Evolutionary conservation across 2,797 vertebrate species (phyloP).

Genomic region (Urosaurus nigricauda): DNA sequence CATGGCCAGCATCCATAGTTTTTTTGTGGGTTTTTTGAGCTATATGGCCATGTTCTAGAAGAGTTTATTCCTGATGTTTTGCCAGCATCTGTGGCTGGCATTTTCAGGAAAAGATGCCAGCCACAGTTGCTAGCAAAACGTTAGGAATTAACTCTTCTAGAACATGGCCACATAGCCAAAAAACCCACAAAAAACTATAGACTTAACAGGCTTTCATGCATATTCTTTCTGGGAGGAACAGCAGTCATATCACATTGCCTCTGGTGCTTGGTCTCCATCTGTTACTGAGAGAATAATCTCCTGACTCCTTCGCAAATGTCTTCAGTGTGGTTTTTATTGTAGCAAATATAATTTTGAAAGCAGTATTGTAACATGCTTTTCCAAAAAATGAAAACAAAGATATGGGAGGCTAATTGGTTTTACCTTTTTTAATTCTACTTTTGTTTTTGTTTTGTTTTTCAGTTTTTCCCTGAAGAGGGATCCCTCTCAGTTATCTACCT

Average conservation of each 20-base stretch:
- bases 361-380: not conserved
- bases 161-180: too few relatives aligned
- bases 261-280: not conserved
- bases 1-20: too few relatives aligned
- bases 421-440: slow-evolving; percentile 19
- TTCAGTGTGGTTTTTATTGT: not conserved
- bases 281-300: not conserved
- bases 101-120: too few relatives aligned
- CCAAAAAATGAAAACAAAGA: not conserved
- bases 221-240: not conserved
- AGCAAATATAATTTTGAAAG: slow-evolving; percentile 1
- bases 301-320: not conserved
- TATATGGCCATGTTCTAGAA: too few relatives aligned
- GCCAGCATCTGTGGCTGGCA: too few relatives aligned
- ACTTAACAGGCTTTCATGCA: not conserved
- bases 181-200: too few relatives aligned
- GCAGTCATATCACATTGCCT: not conserved
- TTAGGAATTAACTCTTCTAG: too few relatives aligned
- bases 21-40: too few relatives aligned
- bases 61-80: too few relatives aligned
- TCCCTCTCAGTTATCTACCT: slow-evolving; percentile 77
- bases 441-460: slow-evolving; percentile 69
- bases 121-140: too few relatives aligned
- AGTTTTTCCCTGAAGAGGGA: slow-evolving; percentile 87
- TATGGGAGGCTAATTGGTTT: slow-evolving; percentile 32